A percentile compares a stretch with the other conserved stretches of the same genome.
phyloP scores from a whole-genome alignment of 2,113 vertebrate species.

The Rhipidura dahli region DNA sequence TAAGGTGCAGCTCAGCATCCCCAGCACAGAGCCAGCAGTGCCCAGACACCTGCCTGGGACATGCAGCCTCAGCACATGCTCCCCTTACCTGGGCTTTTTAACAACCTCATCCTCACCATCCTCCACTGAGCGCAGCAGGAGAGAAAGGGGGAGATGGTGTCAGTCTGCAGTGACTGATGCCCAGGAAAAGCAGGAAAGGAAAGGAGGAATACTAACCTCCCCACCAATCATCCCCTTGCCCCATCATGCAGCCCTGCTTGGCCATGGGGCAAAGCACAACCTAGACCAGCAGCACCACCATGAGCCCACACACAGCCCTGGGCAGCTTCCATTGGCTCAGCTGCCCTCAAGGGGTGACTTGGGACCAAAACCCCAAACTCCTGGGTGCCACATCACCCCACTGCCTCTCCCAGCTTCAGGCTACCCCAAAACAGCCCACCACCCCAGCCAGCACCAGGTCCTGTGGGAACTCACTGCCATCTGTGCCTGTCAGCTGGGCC shows the following conservation, averaged over 20 bases:
- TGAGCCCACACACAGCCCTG: rapidly evolving
- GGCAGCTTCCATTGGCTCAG: rapidly evolving
- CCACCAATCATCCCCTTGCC: rapidly evolving
- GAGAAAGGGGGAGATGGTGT: neutral
- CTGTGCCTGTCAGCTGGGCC: constrained; percentile 15
- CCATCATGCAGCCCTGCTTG: rapidly evolving
- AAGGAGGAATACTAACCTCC: neutral
- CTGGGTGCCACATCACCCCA: neutral
- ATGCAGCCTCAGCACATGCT: neutral
- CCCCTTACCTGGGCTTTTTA: constrained; percentile 91
- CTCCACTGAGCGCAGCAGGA: neutral
- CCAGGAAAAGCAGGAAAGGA: neutral
- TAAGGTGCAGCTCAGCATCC: neutral
- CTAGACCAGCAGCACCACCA: neutral
- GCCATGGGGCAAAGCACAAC: rapidly evolving
- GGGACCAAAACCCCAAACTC: neutral
- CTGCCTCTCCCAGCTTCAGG: neutral
- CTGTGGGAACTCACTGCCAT: constrained; percentile 77
- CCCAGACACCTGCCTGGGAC: neutral
- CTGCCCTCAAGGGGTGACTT: no score
- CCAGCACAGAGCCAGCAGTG: neutral
- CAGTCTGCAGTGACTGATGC: neutral
- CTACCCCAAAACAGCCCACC: rapidly evolving
- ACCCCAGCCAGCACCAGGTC: neutral
- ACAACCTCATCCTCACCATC: constrained; percentile 41